Conservation (phyloP, 2,113 vertebrate species). For the Rhinopomastus cyanomelas region DNA sequence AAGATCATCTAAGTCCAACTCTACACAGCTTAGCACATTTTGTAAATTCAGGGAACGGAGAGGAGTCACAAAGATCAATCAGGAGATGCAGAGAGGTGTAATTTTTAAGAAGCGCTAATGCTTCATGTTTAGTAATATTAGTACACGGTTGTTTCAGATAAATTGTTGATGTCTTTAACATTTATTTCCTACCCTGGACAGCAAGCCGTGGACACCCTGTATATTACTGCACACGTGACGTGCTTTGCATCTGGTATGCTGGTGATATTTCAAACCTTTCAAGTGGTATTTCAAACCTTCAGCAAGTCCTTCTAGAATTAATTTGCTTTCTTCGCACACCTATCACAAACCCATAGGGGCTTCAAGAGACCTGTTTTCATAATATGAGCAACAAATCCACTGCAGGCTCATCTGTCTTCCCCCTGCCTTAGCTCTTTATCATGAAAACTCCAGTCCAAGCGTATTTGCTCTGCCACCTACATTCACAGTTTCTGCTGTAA, state of each 20-base stretch:
- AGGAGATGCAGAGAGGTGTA: not conserved
- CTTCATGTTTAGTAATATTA: not conserved
- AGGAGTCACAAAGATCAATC: not conserved
- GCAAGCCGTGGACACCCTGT: too few relatives aligned
- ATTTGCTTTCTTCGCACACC: not conserved
- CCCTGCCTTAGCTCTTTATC: not conserved
- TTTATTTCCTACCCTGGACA: not conserved
- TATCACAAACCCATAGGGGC: not conserved
- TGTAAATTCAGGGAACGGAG: not conserved
- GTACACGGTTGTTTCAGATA: not conserved
- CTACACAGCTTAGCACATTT: not conserved
- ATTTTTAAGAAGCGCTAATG: not conserved
- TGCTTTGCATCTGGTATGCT: not conserved
- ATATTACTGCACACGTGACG: fast-evolving
- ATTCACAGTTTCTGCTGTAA: not conserved
- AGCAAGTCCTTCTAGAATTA: not conserved
- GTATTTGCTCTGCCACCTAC: not conserved
- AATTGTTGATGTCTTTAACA: fast-evolving
- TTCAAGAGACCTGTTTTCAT: not conserved
- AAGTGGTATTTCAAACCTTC: not conserved
- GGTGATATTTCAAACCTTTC: too few relatives aligned
- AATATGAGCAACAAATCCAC: not conserved
- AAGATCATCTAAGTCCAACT: too few relatives aligned
- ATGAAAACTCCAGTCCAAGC: not conserved
- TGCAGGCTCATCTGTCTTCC: not conserved